Evolutionary conservation across 2,113 vertebrate genomes (phyloP).

Genomic region (Salminus brasiliensis): DNA sequence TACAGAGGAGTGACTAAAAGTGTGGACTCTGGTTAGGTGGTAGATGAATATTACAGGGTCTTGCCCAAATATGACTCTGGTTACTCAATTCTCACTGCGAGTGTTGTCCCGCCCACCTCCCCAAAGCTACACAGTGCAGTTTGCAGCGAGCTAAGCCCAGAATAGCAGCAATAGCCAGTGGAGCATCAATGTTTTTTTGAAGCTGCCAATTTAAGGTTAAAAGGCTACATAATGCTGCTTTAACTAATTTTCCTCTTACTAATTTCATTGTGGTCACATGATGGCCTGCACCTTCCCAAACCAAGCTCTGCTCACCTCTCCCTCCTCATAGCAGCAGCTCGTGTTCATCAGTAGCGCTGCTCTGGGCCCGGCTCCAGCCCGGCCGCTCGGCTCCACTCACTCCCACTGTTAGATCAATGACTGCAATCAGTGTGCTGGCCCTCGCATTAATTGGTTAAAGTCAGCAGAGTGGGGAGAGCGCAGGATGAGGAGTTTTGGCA

Average conservation of each 20-base stretch:
- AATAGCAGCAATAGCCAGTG: too few relatives aligned
- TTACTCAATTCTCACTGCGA: too few relatives aligned
- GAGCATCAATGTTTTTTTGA: too few relatives aligned
- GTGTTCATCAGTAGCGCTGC: not conserved
- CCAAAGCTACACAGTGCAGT: too few relatives aligned
- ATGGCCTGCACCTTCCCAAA: not conserved
- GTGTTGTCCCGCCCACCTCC: too few relatives aligned
- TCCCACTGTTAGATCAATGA: constrained; percentile 14
- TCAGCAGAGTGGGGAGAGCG: not conserved
- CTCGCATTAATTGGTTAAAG: constrained; percentile 8
- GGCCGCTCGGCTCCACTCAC: not conserved
- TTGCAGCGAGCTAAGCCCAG: too few relatives aligned
- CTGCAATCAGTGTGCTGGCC: constrained; percentile 18
- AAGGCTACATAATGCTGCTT: too few relatives aligned
- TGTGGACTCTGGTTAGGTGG: too few relatives aligned
- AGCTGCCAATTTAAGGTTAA: too few relatives aligned
- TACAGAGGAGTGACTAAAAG: too few relatives aligned
- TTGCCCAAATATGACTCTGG: too few relatives aligned
- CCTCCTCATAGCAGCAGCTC: not conserved
- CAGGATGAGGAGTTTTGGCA: not conserved
- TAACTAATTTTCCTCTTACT: not conserved
- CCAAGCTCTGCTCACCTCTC: not conserved
- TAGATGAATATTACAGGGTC: too few relatives aligned
- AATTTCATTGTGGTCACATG: not conserved
- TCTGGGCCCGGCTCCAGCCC: not conserved